A percentile compares a stretch with the other conserved stretches of the same genome.
These are phyloP conservation scores for Drosophila suboccidentalis DNA, from an alignment of 2,888 invertebrate genomes.

Conservation along the genomic window DNA sequence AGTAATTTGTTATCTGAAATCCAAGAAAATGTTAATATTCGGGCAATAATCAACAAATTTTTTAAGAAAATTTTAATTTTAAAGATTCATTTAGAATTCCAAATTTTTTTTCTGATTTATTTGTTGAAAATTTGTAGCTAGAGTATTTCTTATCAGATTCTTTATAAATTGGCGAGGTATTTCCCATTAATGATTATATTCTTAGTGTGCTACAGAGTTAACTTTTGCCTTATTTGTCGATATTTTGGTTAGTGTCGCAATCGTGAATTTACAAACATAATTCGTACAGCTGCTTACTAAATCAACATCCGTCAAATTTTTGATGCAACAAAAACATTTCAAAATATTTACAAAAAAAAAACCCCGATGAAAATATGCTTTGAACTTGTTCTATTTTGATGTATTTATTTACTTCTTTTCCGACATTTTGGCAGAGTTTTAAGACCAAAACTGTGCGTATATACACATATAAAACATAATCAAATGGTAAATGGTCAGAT, in stretches of 20 bases:
- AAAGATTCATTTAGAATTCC: no score
- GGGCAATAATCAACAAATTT: no score
- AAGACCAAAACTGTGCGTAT: slow-evolving; percentile 4
- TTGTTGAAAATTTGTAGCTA: no score
- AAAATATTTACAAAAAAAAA: slow-evolving; percentile 51
- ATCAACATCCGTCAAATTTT: slow-evolving; percentile 53
- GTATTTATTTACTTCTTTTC: slow-evolving; percentile 35
- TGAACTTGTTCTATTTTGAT: slow-evolving; percentile 58
- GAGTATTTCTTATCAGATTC: neutral
- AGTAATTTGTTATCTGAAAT: no score
- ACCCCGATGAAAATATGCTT: slow-evolving; percentile 43
- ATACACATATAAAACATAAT: neutral
- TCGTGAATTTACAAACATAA: slow-evolving; percentile 23
- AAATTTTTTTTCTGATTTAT: no score
- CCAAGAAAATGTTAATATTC: no score
- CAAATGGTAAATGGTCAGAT: slow-evolving; percentile 29
- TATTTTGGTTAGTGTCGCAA: slow-evolving; percentile 37
- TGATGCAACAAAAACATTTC: slow-evolving; percentile 50
- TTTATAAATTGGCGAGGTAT: no score
- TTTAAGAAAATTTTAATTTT: no score
- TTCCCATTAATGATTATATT: no score
- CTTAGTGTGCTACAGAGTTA: neutral
- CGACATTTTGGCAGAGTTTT: slow-evolving; percentile 30
- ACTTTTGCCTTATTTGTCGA: neutral
- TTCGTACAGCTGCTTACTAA: slow-evolving; percentile 44